Base-by-base conservation (phyloP, 2,888 invertebrate species). In the Tetheella fluctuosa region DNA sequence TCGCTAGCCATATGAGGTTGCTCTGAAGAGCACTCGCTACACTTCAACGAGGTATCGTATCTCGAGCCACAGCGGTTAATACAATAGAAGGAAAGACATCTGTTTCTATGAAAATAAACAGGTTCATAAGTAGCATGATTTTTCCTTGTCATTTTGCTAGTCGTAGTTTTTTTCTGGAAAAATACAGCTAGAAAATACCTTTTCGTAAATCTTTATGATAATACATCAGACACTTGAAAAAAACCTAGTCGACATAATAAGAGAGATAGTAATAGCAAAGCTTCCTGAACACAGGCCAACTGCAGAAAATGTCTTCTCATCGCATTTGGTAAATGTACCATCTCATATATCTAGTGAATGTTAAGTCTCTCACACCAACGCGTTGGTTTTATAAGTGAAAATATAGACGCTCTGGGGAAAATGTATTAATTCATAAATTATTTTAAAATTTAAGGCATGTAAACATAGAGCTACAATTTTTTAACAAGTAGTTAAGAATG, bases 1-100 rank as follows among this genome's bases (percentile, higher is more conserved):
- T 59, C 69, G 65, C 62, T 70, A 59, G 61, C 59, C 69, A 66
- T 67, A 64, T 71, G 65, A 70, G 70, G 70, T 71, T 73, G 72
- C 68, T 67, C 55, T 71, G 57, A 71, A 74, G 70, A 63, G 70
- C 71, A 20, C 55, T 55, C 34, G 37, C 62, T 53, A 62, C 62
- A 62, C 54, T 61, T 61, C 65, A 48, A 57, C 54, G 52, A 54
- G 58, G 58, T 59, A 53, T 59, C 59, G 52, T 58, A 59, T 62
- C 56, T 57, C 57, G 52, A 58, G 20, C 20, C 52, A 48, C 48
- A 25, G 20, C 20, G 52, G 58, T 13, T n/a, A 34, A 48, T 57
- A 48, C 28, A 54, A 54, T 54, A 20, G 37, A 34, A 55, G n/a
- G 23, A 37, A 13, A 13, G 2, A 34, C 13, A 34, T 34, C 34